Base-by-base conservation (phyloP, 2,888 invertebrate genomes). In the Tipula helvola region DNA sequence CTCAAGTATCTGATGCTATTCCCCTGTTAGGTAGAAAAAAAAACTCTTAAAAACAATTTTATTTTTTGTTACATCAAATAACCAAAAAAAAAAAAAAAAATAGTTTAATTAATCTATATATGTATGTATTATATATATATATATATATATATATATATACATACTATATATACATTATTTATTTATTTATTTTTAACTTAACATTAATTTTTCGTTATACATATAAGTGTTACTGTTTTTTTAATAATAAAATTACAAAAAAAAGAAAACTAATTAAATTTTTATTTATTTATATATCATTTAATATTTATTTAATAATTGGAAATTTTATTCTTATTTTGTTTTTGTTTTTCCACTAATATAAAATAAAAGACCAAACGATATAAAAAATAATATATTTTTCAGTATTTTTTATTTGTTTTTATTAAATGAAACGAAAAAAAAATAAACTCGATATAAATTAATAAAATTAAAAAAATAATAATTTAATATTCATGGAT, bases 1-100 rank as follows among this genome's bases (percentile, higher is more conserved):
- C 99, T 93, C 98, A 97, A 95, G 99, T 99, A 93, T 99, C 99
- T 93, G 99, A 99, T 94, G 98, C 99, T 93, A 98, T 99, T 94
- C 99, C 99, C 93, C 95, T 99, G 94, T 98, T 99, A 96, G 99
- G 99, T 97, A 96, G 95, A 71, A 87, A 47, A 44, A 87, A 87
- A 86, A 86, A 86, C 18, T 41, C 57, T 41, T 39, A 85, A 87
- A 87, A 71, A 83, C 39, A 86, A 87, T 71, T 41, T 84, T 16
- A 39, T 84, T 84, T 83, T 84, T 41, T 85, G 71, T 42, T 71
- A 85, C 84, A 87, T 16, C 8, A 87, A 87, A 86, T 71, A 71
- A 87, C 42, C 16, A 86, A 86, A 47, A n/a, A 83, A 85, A 42
- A 13, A 71, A 85, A 42, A 87, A 87, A 83, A n/a, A 88, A 85